Base-by-base conservation (phyloP, 2,113 vertebrate genomes). In the Pungitius pungitius region DNA sequence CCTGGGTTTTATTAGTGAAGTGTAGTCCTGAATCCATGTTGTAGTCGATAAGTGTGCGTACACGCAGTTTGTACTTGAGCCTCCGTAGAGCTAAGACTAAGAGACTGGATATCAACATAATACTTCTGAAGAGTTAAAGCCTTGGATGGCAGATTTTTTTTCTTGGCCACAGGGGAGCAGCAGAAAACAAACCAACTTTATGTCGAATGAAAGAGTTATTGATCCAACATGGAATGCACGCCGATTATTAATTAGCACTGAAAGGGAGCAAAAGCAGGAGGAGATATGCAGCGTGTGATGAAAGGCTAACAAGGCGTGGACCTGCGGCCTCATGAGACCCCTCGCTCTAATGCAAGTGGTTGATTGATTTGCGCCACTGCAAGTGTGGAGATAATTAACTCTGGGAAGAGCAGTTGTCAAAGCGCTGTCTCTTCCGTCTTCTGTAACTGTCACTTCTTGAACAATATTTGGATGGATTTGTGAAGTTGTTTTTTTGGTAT, bases 321-420 rank as follows among this genome's bases (percentile, higher is more conserved):
- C 67, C 58, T 3, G 22, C 3, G 0, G 56, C 70, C 83, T 85
- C 81, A 87, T 80, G 79, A 90, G 84, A 77, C 78, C 26, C 30
- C 58, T 67, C 72, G 69, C 63, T 81, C n/a, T 54, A 69, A 86
- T 85, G 85, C 66, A 81, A 88, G 85, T 85, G 64, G 85, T 62
- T 62, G 86, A 90, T 88, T 87, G 90, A 90, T 90, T 66, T 57
- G 55, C 3, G 12, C 68, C 69, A 70, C 64, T 1, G 33, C 12
- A 58, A 30, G 56, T 65, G 70, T 76, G 78, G 81, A 56, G 66
- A 81, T 68, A 69, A 65, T 82, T 76, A 76, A 67, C 76, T 78
- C 64, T 71, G 77, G 77, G 76, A 66, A 62, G 12, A 47, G 3
- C 56, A 75, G n/a, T 4, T 37, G 75, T 83, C 77, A 66, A 22